These are phyloP conservation scores for Chondrilla cf. caribensis DNA, from an alignment of 37 sponge, comb jelly and placozoan genomes.

Conservation along the genomic window DNA sequence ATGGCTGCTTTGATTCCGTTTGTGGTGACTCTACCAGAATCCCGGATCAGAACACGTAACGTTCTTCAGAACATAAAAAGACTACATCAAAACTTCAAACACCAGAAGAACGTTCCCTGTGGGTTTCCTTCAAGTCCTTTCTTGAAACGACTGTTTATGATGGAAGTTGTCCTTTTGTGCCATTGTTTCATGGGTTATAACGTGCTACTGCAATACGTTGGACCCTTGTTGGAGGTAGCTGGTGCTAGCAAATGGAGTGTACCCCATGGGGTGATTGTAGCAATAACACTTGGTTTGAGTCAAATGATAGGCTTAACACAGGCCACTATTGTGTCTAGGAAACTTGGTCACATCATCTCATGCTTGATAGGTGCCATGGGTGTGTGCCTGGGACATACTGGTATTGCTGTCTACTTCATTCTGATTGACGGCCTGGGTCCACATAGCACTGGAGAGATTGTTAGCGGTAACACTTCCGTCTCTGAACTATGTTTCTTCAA, in stretches of 20 bases:
- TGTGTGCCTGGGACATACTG: background rate
- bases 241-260: background rate
- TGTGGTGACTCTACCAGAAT: no score
- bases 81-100: background rate
- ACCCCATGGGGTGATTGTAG: background rate
- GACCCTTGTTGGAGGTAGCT: conserved; percentile 1
- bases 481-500: background rate
- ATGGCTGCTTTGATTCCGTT: background rate
- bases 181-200: background rate
- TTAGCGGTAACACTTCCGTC: background rate
- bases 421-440: background rate
- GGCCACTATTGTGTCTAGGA: background rate
- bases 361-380: background rate
- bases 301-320: background rate
- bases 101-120: background rate
- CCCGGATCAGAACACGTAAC: background rate
- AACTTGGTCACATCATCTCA: background rate
- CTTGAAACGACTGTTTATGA: no score
- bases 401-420: background rate
- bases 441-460: no score
- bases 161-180: no score
- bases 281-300: background rate
- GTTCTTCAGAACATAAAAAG: background rate
- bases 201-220: background rate
- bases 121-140: no score